Evolutionary conservation across 1,140 invertebrate species (phyloP), one percentile per base, ranked within the genome.

Genomic region (Thaumetopoea pityocampa): DNA sequence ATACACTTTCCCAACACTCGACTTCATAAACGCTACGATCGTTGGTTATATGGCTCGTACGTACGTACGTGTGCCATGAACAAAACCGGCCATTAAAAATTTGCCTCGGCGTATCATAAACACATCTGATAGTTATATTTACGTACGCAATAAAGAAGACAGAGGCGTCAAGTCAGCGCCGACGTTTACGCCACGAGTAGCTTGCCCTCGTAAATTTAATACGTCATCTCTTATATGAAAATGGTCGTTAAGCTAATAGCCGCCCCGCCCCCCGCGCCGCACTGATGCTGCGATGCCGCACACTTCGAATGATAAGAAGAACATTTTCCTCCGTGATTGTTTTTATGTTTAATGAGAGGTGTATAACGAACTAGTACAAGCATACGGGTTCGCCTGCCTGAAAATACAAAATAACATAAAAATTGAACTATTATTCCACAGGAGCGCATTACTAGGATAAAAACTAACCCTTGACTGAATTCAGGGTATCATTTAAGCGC

Each of bases 211-310:
- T 83, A 83, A 79, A 79, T 80, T 83, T 83, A 83, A 81, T 78
- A 83, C 74, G 69, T 83, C 74, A 81, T 79, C 74, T 76, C 59
- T 65, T 74, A 71, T 80, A 83, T 78, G 76, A 79, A 82, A 82
- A 78, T 77, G 73, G 74, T 82, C 74, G 74, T 82, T 82, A 82
- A 77, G 71, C 69, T 79, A 79, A 79, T 82, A 79, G 74, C 69
- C 56, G 51, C 67, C 67, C 59, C 67, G 64, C 71, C 62, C 67
- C 58, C 51, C 49, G 61, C 56, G 52, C 63, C 53, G 63, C 51
- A 64, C 53, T 68, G 66, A 72, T 72, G 68, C 61, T 65, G 69
- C 65, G 65, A 71, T 66, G 37, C 54, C 46, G 58, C 33, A 70
- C 54, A 64, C 55, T 68, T 72, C 60, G 51, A 62, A 60, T 57